Evolutionary conservation across 2,888 invertebrate species (phyloP).

Genomic region (Drosophila mettleri): DNA sequence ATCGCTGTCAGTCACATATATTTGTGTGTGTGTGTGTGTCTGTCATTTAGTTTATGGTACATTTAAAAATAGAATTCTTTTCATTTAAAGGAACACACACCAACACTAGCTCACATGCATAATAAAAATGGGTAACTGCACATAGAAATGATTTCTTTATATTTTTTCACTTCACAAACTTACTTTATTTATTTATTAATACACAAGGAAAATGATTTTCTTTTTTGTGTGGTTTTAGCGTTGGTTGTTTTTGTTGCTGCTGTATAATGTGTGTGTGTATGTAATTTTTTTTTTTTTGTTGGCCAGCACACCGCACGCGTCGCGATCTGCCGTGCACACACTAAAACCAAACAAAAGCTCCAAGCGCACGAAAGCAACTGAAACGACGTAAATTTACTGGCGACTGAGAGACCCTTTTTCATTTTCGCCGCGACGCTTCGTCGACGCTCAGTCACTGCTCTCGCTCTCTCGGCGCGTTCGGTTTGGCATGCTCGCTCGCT

Average conservation of each 20-base stretch:
- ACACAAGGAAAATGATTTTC: constrained; percentile 59
- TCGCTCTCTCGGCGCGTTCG: constrained; percentile 42
- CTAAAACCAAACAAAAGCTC: constrained; percentile 83
- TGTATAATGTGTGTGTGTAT: constrained; percentile 34
- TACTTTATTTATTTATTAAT: constrained; percentile 57
- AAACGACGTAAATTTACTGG: constrained; percentile 74
- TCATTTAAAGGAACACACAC: constrained; percentile 53
- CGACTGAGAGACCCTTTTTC: constrained; percentile 70
- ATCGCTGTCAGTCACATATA: constrained; percentile 47
- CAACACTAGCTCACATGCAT: constrained; percentile 9
- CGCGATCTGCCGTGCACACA: constrained; percentile 77
- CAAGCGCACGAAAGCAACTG: constrained; percentile 83
- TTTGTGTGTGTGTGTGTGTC: constrained; percentile 18
- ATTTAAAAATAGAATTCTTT: constrained; percentile 76
- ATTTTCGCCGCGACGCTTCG: constrained; percentile 53
- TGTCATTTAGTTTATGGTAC: constrained; percentile 53
- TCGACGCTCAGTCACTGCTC: constrained; percentile 44
- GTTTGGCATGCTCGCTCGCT: constrained; percentile 50
- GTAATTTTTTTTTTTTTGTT: constrained; percentile 36
- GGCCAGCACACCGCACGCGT: constrained; percentile 75
- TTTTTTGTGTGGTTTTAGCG: constrained; percentile 33
- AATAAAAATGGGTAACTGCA: constrained; percentile 49
- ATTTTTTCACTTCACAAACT: constrained; percentile 52
- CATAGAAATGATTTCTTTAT: constrained; percentile 68
- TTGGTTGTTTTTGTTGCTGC: constrained; percentile 37